A percentile compares a stretch with the other conserved stretches of the same genome.
phyloP scores from a whole-genome alignment of 2,113 vertebrate genomes.

The Neogobius melanostomus region DNA sequence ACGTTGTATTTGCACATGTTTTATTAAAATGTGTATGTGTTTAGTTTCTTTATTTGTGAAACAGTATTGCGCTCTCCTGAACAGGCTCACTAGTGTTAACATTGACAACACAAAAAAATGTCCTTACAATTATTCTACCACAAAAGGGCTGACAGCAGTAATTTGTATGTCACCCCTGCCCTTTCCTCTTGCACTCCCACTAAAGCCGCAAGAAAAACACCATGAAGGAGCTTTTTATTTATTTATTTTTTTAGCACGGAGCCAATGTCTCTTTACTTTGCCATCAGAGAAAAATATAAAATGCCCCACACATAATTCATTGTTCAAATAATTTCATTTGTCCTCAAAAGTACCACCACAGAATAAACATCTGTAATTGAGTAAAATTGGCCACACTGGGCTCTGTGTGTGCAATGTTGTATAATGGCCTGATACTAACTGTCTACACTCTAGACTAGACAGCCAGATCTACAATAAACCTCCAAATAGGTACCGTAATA shows the following conservation, averaged over 20 bases:
- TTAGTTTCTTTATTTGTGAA: conserved; percentile 29
- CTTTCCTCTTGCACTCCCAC: conserved; percentile 2
- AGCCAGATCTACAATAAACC: too few species aligned
- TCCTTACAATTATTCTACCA: conserved; percentile 44
- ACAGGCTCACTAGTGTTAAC: conserved; percentile 17
- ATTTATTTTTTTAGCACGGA: conserved; percentile 8
- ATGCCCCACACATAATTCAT: conserved; percentile 18
- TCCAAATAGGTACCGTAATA: too few species aligned
- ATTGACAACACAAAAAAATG: conserved; percentile 50
- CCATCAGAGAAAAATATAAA: conserved; percentile 20
- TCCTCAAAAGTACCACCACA: neutral
- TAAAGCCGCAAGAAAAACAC: conserved; percentile 25
- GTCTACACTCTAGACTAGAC: too few species aligned
- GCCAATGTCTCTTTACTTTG: conserved; percentile 29
- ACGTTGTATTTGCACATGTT: conserved; percentile 5
- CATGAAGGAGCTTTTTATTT: conserved; percentile 32
- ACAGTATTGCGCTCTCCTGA: conserved; percentile 32
- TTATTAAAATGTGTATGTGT: neutral
- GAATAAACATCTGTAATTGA: too few species aligned
- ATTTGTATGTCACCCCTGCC: conserved; percentile 29
- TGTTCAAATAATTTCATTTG: conserved; percentile 35
- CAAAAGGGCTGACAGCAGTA: conserved; percentile 45
- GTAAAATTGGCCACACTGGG: too few species aligned
- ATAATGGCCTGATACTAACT: too few species aligned
- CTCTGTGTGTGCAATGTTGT: too few species aligned